phyloP scores from a whole-genome alignment of 2,113 vertebrate species.

The Neolamprologus variostigma region DNA sequence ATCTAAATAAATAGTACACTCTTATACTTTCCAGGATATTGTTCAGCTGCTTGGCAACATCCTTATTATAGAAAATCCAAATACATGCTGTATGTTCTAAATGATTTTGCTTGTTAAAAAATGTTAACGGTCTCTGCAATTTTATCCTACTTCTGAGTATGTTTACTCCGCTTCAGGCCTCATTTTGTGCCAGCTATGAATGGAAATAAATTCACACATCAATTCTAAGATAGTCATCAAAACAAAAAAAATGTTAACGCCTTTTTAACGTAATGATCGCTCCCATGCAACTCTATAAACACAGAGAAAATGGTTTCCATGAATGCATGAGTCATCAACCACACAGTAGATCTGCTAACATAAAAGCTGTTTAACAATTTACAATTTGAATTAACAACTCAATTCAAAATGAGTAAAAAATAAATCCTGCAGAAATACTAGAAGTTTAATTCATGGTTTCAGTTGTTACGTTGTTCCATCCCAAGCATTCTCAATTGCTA shows the following conservation, averaged over 20 bases:
- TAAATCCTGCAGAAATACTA: not conserved
- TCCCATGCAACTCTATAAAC: not conserved
- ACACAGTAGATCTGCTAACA: not conserved
- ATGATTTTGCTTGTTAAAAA: not conserved
- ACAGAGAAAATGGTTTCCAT: not conserved
- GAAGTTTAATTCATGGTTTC: not conserved
- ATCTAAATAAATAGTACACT: not conserved
- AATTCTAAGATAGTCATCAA: not conserved
- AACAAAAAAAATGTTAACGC: not conserved
- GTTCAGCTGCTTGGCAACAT: not conserved
- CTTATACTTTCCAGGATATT: not conserved
- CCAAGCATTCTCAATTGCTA: not conserved
- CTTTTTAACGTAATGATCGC: slow-evolving; percentile 10
- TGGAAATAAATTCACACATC: not conserved
- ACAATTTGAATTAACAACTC: not conserved
- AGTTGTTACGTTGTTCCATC: not conserved
- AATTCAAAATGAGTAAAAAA: not conserved
- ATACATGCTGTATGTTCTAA: not conserved
- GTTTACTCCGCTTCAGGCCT: not conserved
- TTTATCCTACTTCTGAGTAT: not conserved
- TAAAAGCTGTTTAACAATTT: not conserved
- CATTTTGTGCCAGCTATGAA: not conserved
- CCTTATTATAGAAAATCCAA: not conserved
- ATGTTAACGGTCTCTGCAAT: not conserved
- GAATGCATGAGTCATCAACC: not conserved